Evolutionary conservation across 2,797 vertebrate species (phyloP), one percentile per base, ranked within the genome.

Genomic region (Hydrophis major): DNA sequence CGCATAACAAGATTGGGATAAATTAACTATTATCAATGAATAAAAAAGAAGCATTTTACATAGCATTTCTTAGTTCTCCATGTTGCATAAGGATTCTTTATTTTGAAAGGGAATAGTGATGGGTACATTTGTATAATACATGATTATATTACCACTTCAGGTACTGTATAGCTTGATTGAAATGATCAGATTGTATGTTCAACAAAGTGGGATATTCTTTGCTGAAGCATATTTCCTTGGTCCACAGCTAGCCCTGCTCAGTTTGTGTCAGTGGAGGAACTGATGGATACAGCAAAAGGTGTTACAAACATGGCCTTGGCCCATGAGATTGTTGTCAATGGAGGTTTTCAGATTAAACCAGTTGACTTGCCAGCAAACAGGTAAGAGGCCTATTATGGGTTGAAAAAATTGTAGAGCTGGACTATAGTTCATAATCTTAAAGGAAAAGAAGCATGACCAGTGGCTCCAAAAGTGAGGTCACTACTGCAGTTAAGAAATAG

Each of bases 241-340:
- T 87, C 98, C 95, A 94, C 98, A 99, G 99, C 98, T 66, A 99
- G 98, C 94, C 98, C 99, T 87, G 96, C 98, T 94, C 97, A 93
- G 87, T 98, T 98, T 89, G 98, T 99, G 94, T 99, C 98, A 0
- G 95, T 98, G 91, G 98, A 99, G 93, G 99, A 99, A 95, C 97
- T 99, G 90, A 98, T 99, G 98, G 98, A 99, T 95, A 98, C 99
- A 0, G 98, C 98, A 0, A 99, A 99, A 97, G 98, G 98, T 88
- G 98, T 99, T 94, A 98, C 98, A 90, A 99, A 99, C 96, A 99
- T 99, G 99, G 98, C 98, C 3, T 94, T 99, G 91, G 99, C 99
- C 60, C 99, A 99, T 4, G 99, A 99, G 96, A 99, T 99, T 91
- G 97, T 99, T 88, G 97, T 99, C 83, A 98, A 99, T 95, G 98